Evolutionary conservation across 2,113 vertebrate species (phyloP), one percentile per base, ranked within the genome.

Genomic region (Colaptes auratus): DNA sequence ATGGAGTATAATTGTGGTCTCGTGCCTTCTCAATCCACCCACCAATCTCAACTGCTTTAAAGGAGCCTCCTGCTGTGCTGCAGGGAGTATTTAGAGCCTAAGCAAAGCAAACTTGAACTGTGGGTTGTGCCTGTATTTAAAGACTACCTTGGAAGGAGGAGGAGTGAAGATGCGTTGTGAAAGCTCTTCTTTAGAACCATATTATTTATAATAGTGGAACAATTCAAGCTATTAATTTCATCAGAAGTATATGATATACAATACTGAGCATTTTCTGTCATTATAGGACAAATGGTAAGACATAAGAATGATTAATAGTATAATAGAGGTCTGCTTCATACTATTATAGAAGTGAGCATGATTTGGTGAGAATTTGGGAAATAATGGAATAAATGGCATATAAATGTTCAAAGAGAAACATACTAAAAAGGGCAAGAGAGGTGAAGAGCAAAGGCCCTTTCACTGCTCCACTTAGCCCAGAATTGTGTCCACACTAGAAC

Each of bases 1-100:
- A 92, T 10, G 96, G 93, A 94, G 70, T 97, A 95, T 98, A 98
- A 98, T 98, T 98, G 97, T 97, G 97, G 95, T 94, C 97, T 97
- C 95, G 79, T 95, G 96, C 79, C 82, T 94, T 90, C 94, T 74
- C 87, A 75, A 70, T 33, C 93, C 95, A 97, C 98, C 97, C 97
- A 98, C 96, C 96, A 95, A 96, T 97, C 97, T 97, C 95, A 94
- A 3, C 55, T 58, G 76, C 91, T 95, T 96, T 72, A 33, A 85
- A 94, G 81, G 92, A 96, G 90, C 90, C 89, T 95, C 98, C 98
- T 91, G 97, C 97, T 97, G 98, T 90, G 97, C 93, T 28, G 9
- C 92, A 90, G 76, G 63, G 95, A 95, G 81, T 83, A 64, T 85
- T 93, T 94, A 96, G 97, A 94, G 95, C 81, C 90, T 92, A 92